A percentile compares a stretch with the other conserved stretches of the same genome.
phyloP scores from a whole-genome alignment of 2,797 vertebrate genomes.

The Aythya fuligula region DNA sequence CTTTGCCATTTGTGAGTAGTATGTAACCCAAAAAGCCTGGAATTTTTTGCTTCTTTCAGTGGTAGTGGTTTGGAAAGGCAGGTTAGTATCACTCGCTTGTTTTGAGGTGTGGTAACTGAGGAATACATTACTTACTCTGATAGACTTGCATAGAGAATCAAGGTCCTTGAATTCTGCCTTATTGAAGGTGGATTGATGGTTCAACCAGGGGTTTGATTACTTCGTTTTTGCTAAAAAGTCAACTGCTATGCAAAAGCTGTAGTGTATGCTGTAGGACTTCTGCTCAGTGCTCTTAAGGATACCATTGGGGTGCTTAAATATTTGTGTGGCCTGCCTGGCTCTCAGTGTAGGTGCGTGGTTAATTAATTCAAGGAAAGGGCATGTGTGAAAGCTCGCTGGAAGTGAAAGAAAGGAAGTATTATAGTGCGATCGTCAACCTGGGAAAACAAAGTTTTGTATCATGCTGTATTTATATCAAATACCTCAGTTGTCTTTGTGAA shows the following conservation, averaged over 20 bases:
- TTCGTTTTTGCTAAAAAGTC: background rate
- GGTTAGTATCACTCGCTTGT: background rate
- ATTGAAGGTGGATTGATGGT: background rate
- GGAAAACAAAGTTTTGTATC: background rate
- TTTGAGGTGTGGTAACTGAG: background rate
- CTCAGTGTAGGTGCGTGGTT: background rate
- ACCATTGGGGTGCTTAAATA: background rate
- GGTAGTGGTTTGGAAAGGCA: background rate
- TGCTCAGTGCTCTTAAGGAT: background rate
- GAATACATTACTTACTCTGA: background rate
- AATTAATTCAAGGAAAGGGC: background rate
- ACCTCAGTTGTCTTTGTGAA: slow-evolving; percentile 11
- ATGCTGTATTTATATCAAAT: slow-evolving; percentile 26
- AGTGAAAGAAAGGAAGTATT: background rate
- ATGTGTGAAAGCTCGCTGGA: background rate
- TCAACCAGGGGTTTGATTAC: too few species aligned
- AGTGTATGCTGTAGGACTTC: background rate
- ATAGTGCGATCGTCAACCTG: background rate
- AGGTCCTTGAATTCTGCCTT: background rate
- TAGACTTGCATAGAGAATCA: background rate
- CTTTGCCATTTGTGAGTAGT: background rate
- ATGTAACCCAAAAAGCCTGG: background rate
- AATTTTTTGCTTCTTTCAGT: background rate
- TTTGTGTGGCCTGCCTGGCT: background rate
- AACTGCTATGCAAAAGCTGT: background rate